phyloP scores from a whole-genome alignment of 2,888 invertebrate genomes.

The Alcis repandata region DNA sequence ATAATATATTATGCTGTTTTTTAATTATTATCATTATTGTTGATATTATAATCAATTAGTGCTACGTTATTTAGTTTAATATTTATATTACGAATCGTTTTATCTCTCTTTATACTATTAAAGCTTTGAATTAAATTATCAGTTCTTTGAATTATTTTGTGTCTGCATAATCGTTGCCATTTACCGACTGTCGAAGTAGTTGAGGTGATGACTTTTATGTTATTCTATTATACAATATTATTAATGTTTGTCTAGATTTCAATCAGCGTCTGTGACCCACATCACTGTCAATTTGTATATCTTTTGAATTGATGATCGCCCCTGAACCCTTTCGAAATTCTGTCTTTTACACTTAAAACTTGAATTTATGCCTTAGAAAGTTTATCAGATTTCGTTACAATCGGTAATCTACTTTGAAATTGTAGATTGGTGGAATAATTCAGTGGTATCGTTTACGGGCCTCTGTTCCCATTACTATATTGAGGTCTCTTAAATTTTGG shows the following conservation, averaged over 20 bases:
- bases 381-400: conserved; percentile 38
- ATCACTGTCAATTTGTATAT: conserved; percentile 50
- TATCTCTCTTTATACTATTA: background rate
- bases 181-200: conserved; percentile 3
- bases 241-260: conserved; percentile 39
- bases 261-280: conserved; percentile 44
- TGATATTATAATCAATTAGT: no score
- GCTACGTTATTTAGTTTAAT: no score
- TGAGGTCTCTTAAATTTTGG: conserved; percentile 1
- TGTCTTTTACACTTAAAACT: conserved; percentile 40
- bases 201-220: conserved; percentile 28
- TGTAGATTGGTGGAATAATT: conserved; percentile 29
- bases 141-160: background rate
- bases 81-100: background rate
- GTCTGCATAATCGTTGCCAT: conserved; percentile 1
- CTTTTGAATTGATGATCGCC: conserved; percentile 43
- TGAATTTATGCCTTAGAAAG: conserved; percentile 37
- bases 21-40: background rate
- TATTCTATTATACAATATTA: conserved; percentile 29
- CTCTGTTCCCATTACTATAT: conserved; percentile 1
- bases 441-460: conserved; percentile 7
- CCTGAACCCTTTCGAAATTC: conserved; percentile 39
- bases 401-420: conserved; percentile 34
- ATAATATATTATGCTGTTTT: background rate
- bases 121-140: background rate